Conservation (phyloP, 2,888 invertebrate species). For the Notodonta dromedarius region DNA sequence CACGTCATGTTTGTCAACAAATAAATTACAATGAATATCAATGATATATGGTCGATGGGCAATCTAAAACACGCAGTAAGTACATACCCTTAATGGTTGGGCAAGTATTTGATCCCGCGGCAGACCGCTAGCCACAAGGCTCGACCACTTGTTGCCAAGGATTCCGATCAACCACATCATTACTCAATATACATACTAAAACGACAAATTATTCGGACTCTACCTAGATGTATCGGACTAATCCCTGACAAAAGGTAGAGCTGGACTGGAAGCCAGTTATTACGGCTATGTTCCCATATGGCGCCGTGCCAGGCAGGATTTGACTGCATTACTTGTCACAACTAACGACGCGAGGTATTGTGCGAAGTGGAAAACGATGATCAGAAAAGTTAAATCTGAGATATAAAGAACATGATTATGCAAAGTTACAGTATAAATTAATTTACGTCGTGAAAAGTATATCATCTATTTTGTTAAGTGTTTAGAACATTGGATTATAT, state of each 20-base stretch:
- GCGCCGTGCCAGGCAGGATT: slow-evolving; percentile 48
- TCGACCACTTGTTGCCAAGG: slow-evolving; percentile 51
- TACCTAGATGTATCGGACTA: slow-evolving; percentile 32
- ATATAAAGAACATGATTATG: not conserved
- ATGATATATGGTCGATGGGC: not conserved
- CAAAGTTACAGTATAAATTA: not conserved
- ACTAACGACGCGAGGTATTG: slow-evolving; percentile 34
- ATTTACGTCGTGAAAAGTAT: not conserved
- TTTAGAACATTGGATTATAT: too few relatives aligned
- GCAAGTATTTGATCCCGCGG: slow-evolving; percentile 30
- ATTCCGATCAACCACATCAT: slow-evolving; percentile 38
- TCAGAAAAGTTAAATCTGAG: slow-evolving; percentile 11
- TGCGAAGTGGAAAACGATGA: slow-evolving; percentile 34
- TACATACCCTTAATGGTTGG: slow-evolving; percentile 20
- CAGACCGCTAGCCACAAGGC: slow-evolving; percentile 44
- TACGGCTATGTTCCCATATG: slow-evolving; percentile 45
- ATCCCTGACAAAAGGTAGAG: slow-evolving; percentile 33
- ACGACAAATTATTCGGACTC: slow-evolving; percentile 27
- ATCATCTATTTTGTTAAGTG: too few relatives aligned
- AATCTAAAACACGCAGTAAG: not conserved
- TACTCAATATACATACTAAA: slow-evolving; percentile 28
- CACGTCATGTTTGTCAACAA: not conserved
- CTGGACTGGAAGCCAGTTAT: slow-evolving; percentile 34
- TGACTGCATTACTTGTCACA: slow-evolving; percentile 45
- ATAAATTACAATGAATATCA: not conserved